Percentiles rank a stretch among this genome's conserved stretches.
Evolutionary conservation across 2,888 invertebrate genomes (phyloP).

Genomic region (Eustalomyia histrio): DNA sequence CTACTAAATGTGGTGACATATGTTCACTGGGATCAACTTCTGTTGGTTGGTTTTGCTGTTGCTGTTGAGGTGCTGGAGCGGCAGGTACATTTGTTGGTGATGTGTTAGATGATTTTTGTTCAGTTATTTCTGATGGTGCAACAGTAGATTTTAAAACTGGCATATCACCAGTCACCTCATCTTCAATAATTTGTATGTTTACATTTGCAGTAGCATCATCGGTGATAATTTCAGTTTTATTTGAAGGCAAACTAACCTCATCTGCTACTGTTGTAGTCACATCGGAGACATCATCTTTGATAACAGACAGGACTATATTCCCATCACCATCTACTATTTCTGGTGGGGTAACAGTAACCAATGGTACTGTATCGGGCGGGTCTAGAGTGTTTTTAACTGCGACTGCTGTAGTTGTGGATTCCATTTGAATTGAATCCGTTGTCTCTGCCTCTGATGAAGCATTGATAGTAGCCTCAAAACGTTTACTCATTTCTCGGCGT

Average conservation of each 20-base stretch:
- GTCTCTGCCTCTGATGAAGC: slow-evolving; percentile 66
- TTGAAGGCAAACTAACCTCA: slow-evolving; percentile 65
- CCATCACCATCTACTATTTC: slow-evolving; percentile 27
- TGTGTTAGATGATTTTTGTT: slow-evolving; percentile 9
- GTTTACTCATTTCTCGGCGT: slow-evolving; percentile 77
- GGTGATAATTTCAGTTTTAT: slow-evolving; percentile 52
- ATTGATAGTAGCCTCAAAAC: slow-evolving; percentile 74
- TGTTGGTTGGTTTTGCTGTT: slow-evolving; percentile 18
- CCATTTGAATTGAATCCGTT: background rate
- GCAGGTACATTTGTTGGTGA: slow-evolving; percentile 36
- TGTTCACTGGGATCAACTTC: slow-evolving; percentile 80
- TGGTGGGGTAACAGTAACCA: slow-evolving; percentile 38
- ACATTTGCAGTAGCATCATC: slow-evolving; percentile 33
- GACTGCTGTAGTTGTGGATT: slow-evolving; percentile 10
- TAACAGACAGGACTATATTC: slow-evolving; percentile 15
- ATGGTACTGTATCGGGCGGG: slow-evolving; percentile 12
- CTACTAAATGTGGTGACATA: slow-evolving; percentile 83
- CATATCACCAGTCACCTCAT: slow-evolving; percentile 43
- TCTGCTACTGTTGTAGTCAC: slow-evolving; percentile 52
- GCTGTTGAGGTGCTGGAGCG: slow-evolving; percentile 24
- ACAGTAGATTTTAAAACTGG: slow-evolving; percentile 35
- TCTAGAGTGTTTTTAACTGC: slow-evolving; percentile 26
- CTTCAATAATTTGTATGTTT: slow-evolving; percentile 50
- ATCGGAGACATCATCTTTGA: slow-evolving; percentile 46
- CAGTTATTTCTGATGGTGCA: slow-evolving; percentile 15